Evolutionary conservation across 2,113 vertebrate species (phyloP), one percentile per base, ranked within the genome.

Genomic region (Microcebus tavaratra): DNA sequence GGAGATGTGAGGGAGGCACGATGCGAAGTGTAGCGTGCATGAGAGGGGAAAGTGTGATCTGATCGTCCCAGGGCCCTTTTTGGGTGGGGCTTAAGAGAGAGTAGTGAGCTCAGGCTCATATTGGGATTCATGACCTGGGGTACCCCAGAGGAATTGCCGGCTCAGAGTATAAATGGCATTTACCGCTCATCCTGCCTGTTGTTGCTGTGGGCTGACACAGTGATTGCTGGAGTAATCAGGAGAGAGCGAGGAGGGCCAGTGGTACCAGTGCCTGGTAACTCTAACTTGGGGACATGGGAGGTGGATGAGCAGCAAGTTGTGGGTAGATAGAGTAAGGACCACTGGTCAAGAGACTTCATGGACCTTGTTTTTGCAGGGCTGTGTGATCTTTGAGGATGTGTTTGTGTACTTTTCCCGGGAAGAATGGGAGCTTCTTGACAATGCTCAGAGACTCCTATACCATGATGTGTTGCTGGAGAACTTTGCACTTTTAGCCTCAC

Each of bases 391-490:
- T 27, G 67, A 92, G 84, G 78, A 88, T 5, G 57, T 88, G 68
- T 82, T 68, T 48, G 90, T 92, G 7, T 61, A 20, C 90, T 92
- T 95, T 70, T 95, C 85, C 20, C 5, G 9, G 75, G 82, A 87
- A n/a, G 94, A 92, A 36, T 81, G 94, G 94, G n/a, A 31, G 45
- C 94, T 95, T 6, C 89, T 88, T 31, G 55, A 65, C 39, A 63
- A 95, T 31, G 55, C 75, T 55, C 89, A 95, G 65, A 87, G 73
- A 70, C 45, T 45, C 48, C 75, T 92, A 5, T 73, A 95, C 50
- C 23, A 39, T 8, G 67, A 81, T 91, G 65, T 91, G 75, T 91
- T 88, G 89, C 55, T 95, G 55, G 65, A 95, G 65, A 91, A 36
- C 65, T 81, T 81, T 61, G 65, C 67, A 31, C 75, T 95, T 85